Percentiles rank a stretch among this genome's conserved stretches.
Evolutionary conservation across 2,797 vertebrate genomes (phyloP).

Genomic region (Arnoldichthys spilopterus): DNA sequence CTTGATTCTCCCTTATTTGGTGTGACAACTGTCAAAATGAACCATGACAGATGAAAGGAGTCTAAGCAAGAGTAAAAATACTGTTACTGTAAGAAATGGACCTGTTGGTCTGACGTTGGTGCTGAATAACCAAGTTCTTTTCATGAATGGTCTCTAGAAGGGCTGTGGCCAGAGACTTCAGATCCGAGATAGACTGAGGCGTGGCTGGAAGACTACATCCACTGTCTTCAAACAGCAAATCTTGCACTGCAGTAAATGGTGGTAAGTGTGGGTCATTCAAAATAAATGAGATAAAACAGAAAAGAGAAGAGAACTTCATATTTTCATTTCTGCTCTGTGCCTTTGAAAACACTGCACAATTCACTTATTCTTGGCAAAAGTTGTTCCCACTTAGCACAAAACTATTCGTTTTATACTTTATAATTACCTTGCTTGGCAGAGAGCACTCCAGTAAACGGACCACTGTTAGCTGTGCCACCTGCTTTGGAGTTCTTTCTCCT

Average conservation of each 20-base stretch:
- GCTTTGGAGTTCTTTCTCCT: constrained; percentile 82
- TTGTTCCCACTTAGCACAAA: background rate
- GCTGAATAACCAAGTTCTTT: constrained; percentile 88
- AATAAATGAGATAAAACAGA: constrained; percentile 58
- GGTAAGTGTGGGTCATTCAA: background rate
- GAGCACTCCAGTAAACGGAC: constrained; percentile 82
- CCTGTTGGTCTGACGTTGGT: constrained; percentile 90
- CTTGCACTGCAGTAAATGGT: constrained; percentile 55
- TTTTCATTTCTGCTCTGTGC: background rate
- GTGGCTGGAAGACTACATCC: constrained; percentile 86
- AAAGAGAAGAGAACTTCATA: constrained; percentile 40
- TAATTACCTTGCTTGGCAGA: constrained; percentile 86
- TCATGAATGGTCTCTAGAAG: constrained; percentile 88
- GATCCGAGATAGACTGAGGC: constrained; percentile 85
- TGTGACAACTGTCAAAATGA: too few relatives aligned
- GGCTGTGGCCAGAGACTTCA: constrained; percentile 86
- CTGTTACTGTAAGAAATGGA: constrained; percentile 58
- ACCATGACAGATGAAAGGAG: too few relatives aligned
- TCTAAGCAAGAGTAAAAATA: too few relatives aligned
- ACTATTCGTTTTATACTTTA: background rate
- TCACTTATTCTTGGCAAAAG: background rate
- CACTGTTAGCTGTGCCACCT: constrained; percentile 76
- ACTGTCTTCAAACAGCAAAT: constrained; percentile 74
- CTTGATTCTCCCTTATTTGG: too few relatives aligned
- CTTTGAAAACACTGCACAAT: background rate